Evolutionary conservation across 2,797 vertebrate genomes (phyloP), one percentile per base, ranked within the genome.

Genomic region (Vireo griseus): DNA sequence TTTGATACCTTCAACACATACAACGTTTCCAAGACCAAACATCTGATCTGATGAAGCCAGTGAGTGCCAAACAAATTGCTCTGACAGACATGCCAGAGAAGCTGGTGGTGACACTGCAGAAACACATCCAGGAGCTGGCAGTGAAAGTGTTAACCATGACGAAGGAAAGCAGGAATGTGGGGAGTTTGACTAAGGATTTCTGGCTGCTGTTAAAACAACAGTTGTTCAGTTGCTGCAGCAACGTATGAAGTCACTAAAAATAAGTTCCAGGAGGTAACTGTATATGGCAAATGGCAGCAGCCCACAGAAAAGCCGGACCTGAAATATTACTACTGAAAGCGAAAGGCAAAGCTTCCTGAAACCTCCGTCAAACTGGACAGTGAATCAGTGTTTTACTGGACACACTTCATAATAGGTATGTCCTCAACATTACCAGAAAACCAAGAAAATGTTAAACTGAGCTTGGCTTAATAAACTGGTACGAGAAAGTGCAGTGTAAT

Each of bases 231-330:
- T 97, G 94, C 96, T 97, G 89, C 90, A 96, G 97, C 93, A 90
- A 98, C 89, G 0, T 35, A 94, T 96, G 95, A 97, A 86, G 96
- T 97, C 91, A 97, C 97, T 97, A 97, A 96, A 98, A 96, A 97
- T 97, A 97, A 87, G 93, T 93, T 97, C 97, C 92, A 97, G 95
- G 95, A 95, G 92, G 91, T 86, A 95, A 90, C 81, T 86, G 78
- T 52, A 88, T 82, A 95, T 86, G 90, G 96, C 92, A 95, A 97
- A 97, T 93, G 94, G 94, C 94, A 96, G 42, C 33, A 59, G 80
- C 71, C 65, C 72, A 54, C 81, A 50, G 86, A 74, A 88, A 95
- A 90, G 71, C 57, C 52, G 74, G 78, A 90, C 84, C 86, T 52
- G 69, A 79, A 94, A 26, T 24, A 28, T 52, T 50, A 54, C 82